A percentile compares a stretch with the other conserved stretches of the same genome.
phyloP scores from a whole-genome alignment of 2,888 invertebrate genomes.

The Campopleginae sp. region DNA sequence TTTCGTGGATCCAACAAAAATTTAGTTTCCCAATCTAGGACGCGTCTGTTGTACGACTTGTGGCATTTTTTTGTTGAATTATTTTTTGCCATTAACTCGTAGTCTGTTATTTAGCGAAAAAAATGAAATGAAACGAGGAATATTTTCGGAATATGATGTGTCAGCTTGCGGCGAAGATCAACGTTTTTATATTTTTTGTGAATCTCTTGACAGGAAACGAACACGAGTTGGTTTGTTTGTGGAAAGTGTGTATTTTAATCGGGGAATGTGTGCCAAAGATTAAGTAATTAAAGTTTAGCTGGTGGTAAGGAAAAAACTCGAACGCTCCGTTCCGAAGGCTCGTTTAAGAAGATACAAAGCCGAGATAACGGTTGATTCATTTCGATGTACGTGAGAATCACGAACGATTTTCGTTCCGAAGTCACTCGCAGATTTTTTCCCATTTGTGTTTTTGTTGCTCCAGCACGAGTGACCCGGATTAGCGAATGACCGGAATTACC shows the following conservation, averaged over 20 bases:
- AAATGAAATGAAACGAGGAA: too few relatives aligned
- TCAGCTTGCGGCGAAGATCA: too few relatives aligned
- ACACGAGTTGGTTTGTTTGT: background rate
- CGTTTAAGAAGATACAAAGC: background rate
- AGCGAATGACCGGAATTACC: constrained; percentile 38
- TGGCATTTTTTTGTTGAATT: too few relatives aligned
- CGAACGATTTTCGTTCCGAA: constrained; percentile 14
- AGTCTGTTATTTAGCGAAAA: too few relatives aligned
- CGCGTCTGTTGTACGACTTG: too few relatives aligned
- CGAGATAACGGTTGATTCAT: constrained; percentile 33
- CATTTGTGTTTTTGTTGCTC: background rate
- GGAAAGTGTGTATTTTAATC: background rate
- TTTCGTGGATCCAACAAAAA: too few relatives aligned
- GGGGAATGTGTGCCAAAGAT: background rate
- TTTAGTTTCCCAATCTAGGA: too few relatives aligned
- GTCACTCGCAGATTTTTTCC: constrained; percentile 17
- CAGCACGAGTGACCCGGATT: constrained; percentile 43
- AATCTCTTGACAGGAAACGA: background rate
- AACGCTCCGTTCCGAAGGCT: background rate
- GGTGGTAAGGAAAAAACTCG: background rate
- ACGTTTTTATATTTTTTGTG: background rate
- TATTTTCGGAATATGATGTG: too few relatives aligned
- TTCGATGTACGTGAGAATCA: constrained; percentile 26
- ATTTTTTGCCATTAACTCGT: too few relatives aligned
- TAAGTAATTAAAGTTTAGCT: background rate